These are phyloP conservation scores for Macquaria australasica DNA, from an alignment of 2,113 vertebrate species.

Conservation along the genomic window DNA sequence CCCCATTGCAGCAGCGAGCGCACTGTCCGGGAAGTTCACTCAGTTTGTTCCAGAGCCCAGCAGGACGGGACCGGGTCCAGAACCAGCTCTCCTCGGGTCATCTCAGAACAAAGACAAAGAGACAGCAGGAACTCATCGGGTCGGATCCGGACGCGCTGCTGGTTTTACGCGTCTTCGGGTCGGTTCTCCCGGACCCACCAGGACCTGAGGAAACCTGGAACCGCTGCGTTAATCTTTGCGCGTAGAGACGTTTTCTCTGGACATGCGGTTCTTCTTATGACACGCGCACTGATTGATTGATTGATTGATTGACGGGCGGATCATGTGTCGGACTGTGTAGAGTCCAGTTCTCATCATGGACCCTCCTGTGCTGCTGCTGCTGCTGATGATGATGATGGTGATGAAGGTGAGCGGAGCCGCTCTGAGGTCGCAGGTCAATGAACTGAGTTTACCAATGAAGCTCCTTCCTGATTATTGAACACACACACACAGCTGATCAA, in stretches of 20 bases:
- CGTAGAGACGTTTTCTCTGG: constrained; percentile 9
- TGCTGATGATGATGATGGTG: constrained; percentile 38
- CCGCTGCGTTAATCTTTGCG: constrained; percentile 7
- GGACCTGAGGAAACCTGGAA: not conserved
- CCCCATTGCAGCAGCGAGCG: constrained; percentile 49
- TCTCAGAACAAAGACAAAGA: too few relatives aligned
- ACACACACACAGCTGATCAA: too few relatives aligned
- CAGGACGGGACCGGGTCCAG: constrained; percentile 15
- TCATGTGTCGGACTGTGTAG: constrained; percentile 4
- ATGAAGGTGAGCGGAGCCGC: constrained; percentile 19
- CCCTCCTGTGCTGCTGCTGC: not conserved
- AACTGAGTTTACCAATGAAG: not conserved
- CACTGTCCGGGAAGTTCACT: constrained; percentile 47
- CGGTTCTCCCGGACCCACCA: not conserved
- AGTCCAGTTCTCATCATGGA: constrained; percentile 46
- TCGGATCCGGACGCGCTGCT: not conserved
- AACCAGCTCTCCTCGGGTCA: not conserved
- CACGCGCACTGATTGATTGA: not conserved
- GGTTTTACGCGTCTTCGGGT: not conserved
- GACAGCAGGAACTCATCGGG: too few relatives aligned
- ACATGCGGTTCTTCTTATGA: not conserved
- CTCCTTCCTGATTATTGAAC: too few relatives aligned
- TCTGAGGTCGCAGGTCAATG: not conserved
- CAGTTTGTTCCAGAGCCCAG: constrained; percentile 37
- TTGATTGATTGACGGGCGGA: constrained; percentile 13